A percentile compares a stretch with the other conserved stretches of the same genome.
Conservation (phyloP, 1,140 invertebrate species). For the Meloidogyne exigua region DNA sequence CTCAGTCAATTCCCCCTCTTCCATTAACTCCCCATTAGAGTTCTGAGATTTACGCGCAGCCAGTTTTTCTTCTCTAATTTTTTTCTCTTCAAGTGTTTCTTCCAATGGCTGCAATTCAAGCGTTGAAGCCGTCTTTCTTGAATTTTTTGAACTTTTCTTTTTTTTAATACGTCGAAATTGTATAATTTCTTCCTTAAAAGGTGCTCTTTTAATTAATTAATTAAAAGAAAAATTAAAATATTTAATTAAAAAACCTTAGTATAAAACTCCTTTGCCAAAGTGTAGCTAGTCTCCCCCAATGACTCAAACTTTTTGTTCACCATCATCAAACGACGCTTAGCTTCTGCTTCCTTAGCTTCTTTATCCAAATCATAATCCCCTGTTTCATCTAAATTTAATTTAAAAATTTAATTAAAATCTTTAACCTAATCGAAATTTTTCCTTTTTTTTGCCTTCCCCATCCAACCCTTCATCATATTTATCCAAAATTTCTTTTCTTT, state of each 20-base stretch:
- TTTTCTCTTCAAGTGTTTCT: conserved; percentile 48
- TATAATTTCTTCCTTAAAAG: conserved; percentile 67
- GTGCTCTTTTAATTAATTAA: not conserved
- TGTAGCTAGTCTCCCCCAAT: conserved; percentile 70
- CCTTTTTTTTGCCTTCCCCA: conserved; percentile 73
- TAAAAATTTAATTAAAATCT: not conserved
- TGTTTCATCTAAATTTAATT: conserved; percentile 30
- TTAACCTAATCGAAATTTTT: conserved; percentile 77
- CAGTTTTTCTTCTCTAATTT: conserved; percentile 40
- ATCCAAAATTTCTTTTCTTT: conserved; percentile 73
- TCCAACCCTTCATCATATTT: conserved; percentile 96
- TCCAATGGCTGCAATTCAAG: conserved; percentile 66
- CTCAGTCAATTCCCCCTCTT: conserved; percentile 48
- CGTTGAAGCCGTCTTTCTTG: conserved; percentile 64
- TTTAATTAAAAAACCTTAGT: conserved; percentile 70
- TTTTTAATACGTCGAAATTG: conserved; percentile 91
- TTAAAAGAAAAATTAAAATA: not conserved
- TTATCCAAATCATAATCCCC: conserved; percentile 60
- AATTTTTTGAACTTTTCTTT: conserved; percentile 71
- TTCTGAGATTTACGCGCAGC: conserved; percentile 38
- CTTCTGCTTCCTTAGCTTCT: conserved; percentile 69
- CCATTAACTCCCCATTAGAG: conserved; percentile 14
- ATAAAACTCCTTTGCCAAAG: conserved; percentile 83
- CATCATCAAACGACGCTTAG: conserved; percentile 67
- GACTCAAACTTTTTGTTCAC: conserved; percentile 58